Evolutionary conservation across 1,140 invertebrate genomes (phyloP).

Genomic region (Saccostrea cuccullata): DNA sequence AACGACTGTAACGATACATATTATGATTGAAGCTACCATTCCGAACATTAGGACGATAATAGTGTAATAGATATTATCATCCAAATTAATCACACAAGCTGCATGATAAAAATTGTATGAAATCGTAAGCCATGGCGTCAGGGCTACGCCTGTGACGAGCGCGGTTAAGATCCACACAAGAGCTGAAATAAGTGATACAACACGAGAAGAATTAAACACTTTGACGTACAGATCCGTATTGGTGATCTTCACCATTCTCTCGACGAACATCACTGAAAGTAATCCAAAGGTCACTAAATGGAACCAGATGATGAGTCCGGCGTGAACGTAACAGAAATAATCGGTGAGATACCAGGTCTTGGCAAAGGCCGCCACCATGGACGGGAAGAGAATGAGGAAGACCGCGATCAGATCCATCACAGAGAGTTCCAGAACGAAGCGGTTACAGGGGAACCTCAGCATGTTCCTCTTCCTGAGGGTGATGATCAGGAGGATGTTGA

Average conservation of each 20-base stretch:
- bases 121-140: conserved; percentile 32
- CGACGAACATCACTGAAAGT: conserved; percentile 45
- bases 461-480: conserved; percentile 46
- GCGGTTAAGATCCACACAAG: neutral
- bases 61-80: conserved; percentile 45
- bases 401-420: conserved; percentile 46
- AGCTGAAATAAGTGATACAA: conserved; percentile 27
- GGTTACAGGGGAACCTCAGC: conserved; percentile 44
- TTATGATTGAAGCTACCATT: conserved; percentile 29
- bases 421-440: conserved; percentile 47
- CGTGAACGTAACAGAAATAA: conserved; percentile 49
- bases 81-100: conserved; percentile 36
- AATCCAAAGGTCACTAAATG: conserved; percentile 50
- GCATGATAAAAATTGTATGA: conserved; percentile 54
- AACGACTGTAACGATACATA: neutral
- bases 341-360: conserved; percentile 44
- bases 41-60: conserved; percentile 47
- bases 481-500: conserved; percentile 46
- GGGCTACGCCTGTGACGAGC: neutral
- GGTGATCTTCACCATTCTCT: conserved; percentile 44
- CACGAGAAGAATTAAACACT: conserved; percentile 33
- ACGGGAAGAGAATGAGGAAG: conserved; percentile 42
- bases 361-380: conserved; percentile 47
- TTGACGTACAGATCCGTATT: conserved; percentile 44
- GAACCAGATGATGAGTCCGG: conserved; percentile 26